These are phyloP conservation scores for Tipula unca DNA, from an alignment of 2,888 invertebrate species.

Conservation along the genomic window DNA sequence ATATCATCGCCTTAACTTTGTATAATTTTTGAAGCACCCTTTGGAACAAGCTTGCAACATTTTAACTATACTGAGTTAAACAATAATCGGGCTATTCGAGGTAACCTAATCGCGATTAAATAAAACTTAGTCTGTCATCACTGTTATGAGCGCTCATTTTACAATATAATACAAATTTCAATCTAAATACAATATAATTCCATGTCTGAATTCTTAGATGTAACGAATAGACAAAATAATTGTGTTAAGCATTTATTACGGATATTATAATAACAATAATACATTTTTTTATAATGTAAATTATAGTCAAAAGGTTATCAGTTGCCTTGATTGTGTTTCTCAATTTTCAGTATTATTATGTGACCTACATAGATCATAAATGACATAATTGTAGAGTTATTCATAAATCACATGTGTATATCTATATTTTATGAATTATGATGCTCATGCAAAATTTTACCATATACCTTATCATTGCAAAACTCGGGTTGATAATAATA, in stretches of 20 bases:
- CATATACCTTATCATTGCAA: not conserved
- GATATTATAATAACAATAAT: not conserved
- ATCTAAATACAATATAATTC: too few species aligned
- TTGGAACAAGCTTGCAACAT: too few species aligned
- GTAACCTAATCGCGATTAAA: too few species aligned
- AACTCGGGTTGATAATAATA: not conserved
- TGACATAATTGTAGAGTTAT: not conserved
- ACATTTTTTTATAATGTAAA: not conserved
- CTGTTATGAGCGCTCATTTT: too few species aligned
- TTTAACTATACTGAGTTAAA: too few species aligned
- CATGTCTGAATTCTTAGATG: not conserved
- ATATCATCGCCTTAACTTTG: too few species aligned
- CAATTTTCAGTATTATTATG: not conserved
- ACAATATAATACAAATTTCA: too few species aligned
- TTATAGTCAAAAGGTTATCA: not conserved
- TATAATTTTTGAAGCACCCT: too few species aligned
- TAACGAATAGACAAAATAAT: not conserved
- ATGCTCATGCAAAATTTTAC: not conserved
- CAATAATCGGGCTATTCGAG: too few species aligned
- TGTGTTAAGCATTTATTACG: not conserved
- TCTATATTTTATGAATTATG: not conserved
- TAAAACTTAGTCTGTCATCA: too few species aligned
- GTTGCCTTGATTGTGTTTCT: not conserved
- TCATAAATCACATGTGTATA: not conserved
- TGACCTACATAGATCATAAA: not conserved